These are phyloP conservation scores for Eriosoma lanigerum DNA, from an alignment of 1,140 invertebrate genomes.

Conservation along the genomic window DNA sequence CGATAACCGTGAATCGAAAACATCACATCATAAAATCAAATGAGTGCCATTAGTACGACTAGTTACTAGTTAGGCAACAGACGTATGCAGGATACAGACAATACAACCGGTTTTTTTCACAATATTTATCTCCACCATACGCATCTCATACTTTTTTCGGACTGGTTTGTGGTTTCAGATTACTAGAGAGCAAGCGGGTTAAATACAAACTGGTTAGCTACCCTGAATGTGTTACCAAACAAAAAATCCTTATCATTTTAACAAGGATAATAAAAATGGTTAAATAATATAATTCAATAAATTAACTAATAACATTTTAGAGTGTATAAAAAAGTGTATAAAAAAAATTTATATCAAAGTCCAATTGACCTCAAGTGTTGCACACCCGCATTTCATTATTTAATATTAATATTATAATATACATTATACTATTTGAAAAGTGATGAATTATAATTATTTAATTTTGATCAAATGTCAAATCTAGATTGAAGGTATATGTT, in stretches of 20 bases:
- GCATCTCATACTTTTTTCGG: neutral
- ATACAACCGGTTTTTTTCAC: slow-evolving; percentile 33
- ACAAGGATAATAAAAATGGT: neutral
- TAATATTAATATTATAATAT: too few species aligned
- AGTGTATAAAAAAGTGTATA: neutral
- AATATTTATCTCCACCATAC: neutral
- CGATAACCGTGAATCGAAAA: slow-evolving; percentile 6
- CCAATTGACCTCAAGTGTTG: neutral
- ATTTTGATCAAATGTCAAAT: neutral
- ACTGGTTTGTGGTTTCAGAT: slow-evolving; percentile 22
- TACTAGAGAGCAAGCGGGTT: neutral
- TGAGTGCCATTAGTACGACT: neutral
- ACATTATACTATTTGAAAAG: too few species aligned
- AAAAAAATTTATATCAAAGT: neutral
- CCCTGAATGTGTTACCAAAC: neutral
- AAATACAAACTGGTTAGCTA: neutral
- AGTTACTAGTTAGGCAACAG: slow-evolving; percentile 20
- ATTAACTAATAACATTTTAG: neutral
- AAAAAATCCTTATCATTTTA: neutral
- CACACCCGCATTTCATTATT: neutral
- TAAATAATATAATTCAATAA: neutral
- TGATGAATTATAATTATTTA: neutral
- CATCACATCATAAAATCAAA: neutral
- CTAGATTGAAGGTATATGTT: neutral
- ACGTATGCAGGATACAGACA: slow-evolving; percentile 4